phyloP scores from a whole-genome alignment of 2,113 vertebrate species.

The Hyaena hyaena region DNA sequence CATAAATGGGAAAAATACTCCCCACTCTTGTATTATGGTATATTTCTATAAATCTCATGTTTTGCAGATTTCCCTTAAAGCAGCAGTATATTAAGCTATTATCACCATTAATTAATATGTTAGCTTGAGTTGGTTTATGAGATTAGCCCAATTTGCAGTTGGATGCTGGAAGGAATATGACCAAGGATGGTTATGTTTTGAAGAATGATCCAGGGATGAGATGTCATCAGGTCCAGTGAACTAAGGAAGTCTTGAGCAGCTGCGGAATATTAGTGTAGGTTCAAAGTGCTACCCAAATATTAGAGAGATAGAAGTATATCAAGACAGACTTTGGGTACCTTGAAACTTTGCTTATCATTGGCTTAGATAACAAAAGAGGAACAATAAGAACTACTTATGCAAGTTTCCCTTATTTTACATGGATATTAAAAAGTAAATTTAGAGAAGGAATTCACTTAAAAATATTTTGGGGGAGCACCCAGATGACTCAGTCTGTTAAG shows the following conservation, averaged over 20 bases:
- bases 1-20: not conserved
- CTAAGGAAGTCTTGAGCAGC: not conserved
- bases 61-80: slow-evolving; percentile 5
- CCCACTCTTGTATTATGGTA: not conserved
- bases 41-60: slow-evolving; percentile 15
- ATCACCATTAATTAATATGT: not conserved
- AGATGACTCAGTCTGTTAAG: too few species aligned
- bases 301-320: not conserved
- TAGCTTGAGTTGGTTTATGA: slow-evolving; percentile 37
- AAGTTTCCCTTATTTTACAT: not conserved
- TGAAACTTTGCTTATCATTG: not conserved
- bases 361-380: not conserved
- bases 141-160: not conserved
- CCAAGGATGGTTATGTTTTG: not conserved
- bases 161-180: not conserved
- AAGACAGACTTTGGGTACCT: not conserved
- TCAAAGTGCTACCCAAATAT: not conserved
- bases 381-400: not conserved
- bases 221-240: not conserved
- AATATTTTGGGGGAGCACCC: not conserved
- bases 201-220: not conserved
- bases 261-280: not conserved
- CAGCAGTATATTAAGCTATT: not conserved
- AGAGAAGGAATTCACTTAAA: not conserved
- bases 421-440: not conserved